These are phyloP conservation scores for Octomys mimax DNA, from an alignment of 2,797 vertebrate genomes.

Conservation along the genomic window DNA sequence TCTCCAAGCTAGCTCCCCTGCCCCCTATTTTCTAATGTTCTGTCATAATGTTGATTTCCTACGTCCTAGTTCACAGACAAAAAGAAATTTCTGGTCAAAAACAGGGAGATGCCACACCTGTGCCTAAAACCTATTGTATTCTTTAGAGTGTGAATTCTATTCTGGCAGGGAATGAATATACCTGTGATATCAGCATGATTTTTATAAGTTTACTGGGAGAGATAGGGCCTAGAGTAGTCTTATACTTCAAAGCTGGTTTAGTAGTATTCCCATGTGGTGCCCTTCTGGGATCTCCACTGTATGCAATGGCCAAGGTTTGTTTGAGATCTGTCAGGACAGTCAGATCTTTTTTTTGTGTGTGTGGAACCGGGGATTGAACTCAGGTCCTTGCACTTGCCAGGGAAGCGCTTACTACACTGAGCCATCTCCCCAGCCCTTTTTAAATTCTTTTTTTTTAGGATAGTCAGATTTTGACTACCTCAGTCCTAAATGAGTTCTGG, in stretches of 20 bases:
- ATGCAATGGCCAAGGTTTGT: not conserved
- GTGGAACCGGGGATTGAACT: too few species aligned
- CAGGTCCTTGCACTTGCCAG: too few species aligned
- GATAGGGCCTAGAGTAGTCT: not conserved
- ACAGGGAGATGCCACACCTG: not conserved
- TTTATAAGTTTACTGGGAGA: not conserved
- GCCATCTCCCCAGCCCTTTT: too few species aligned
- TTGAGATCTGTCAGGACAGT: not conserved
- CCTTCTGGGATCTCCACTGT: not conserved
- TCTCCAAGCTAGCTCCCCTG: too few species aligned
- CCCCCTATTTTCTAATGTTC: not conserved
- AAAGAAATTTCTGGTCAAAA: constrained; percentile 23
- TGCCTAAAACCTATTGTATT: not conserved
- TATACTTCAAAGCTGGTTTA: not conserved
- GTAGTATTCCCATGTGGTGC: not conserved
- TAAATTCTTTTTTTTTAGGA: not conserved
- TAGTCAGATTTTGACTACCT: not conserved
- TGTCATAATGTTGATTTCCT: not conserved
- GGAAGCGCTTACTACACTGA: too few species aligned
- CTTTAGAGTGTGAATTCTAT: not conserved
- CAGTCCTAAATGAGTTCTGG: not conserved
- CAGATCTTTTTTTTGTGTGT: not conserved
- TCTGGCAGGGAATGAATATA: not conserved
- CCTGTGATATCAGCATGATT: not conserved
- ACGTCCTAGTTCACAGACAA: not conserved